Evolutionary conservation across 2,888 invertebrate species (phyloP).

Genomic region (Meiosimyza platycephala): DNA sequence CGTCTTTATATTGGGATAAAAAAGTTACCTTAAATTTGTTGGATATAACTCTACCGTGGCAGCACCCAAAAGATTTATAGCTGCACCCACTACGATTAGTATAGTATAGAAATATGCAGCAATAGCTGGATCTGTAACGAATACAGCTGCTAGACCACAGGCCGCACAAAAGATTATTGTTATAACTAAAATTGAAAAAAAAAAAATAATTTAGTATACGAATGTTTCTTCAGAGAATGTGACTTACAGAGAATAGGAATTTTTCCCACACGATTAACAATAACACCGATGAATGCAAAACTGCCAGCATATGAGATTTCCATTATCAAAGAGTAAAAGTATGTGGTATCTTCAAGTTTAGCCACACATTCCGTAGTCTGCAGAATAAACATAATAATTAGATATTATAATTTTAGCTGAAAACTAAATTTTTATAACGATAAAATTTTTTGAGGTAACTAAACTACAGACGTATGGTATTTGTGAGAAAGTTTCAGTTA

Average conservation of each 20-base stretch:
- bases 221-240: background rate
- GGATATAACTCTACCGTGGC: conserved; percentile 62
- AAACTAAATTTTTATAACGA: no score
- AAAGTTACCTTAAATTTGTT: conserved; percentile 59
- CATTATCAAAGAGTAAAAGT: conserved; percentile 54
- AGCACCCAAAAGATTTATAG: conserved; percentile 57
- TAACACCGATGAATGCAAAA: conserved; percentile 56
- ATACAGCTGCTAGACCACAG: conserved; percentile 51
- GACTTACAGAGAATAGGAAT: conserved; percentile 55
- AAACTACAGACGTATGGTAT: no score
- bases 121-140: conserved; percentile 50
- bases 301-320: conserved; percentile 53
- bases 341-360: conserved; percentile 55
- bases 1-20: background rate
- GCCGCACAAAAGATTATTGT: conserved; percentile 49
- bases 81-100: conserved; percentile 52
- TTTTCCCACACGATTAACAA: conserved; percentile 59
- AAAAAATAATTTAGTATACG: no score
- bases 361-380: conserved; percentile 49
- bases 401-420: no score
- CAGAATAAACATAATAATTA: conserved; percentile 9
- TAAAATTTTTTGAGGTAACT: no score
- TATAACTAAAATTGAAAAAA: conserved; percentile 44
- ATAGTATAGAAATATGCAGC: conserved; percentile 55
- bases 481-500: no score